Evolutionary conservation across 2,888 invertebrate genomes (phyloP).

Genomic region (Tachina fera): DNA sequence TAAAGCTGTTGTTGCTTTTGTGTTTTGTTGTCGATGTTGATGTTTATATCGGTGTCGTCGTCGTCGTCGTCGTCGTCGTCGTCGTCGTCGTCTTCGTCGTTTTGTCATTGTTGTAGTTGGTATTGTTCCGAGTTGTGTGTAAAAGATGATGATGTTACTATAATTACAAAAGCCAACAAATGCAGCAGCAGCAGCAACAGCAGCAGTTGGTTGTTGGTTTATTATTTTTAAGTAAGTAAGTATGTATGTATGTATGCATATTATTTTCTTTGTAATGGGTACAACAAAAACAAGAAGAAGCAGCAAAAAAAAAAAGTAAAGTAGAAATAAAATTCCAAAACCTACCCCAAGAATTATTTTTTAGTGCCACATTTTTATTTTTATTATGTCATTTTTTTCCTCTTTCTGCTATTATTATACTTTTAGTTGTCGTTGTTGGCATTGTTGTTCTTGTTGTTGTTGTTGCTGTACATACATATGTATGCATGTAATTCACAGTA

Average conservation of each 20-base stretch:
- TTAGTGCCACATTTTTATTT: constrained; percentile 60
- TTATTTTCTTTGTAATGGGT: constrained; percentile 59
- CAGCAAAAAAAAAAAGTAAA: constrained; percentile 1
- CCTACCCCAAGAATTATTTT: constrained; percentile 71
- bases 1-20: constrained; percentile 48
- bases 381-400: constrained; percentile 56
- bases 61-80: constrained; percentile 8
- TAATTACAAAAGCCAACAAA: constrained; percentile 54
- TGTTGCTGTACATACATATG: not conserved
- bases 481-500: constrained; percentile 2
- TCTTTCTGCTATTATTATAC: constrained; percentile 43
- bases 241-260: not conserved
- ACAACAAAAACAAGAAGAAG: constrained; percentile 1
- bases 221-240: not conserved
- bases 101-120: constrained; percentile 39
- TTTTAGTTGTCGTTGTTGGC: constrained; percentile 32
- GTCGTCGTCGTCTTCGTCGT: constrained; percentile 8
- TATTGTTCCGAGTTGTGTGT: constrained; percentile 41
- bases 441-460: constrained; percentile 29
- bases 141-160: constrained; percentile 60
- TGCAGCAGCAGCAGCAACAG: constrained; percentile 15
- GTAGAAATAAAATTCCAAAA: constrained; percentile 66
- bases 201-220: constrained; percentile 51
- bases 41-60: not conserved
- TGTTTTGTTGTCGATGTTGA: constrained; percentile 19